Evolutionary conservation across 2,113 vertebrate genomes (phyloP).

Genomic region (Murina feae): DNA sequence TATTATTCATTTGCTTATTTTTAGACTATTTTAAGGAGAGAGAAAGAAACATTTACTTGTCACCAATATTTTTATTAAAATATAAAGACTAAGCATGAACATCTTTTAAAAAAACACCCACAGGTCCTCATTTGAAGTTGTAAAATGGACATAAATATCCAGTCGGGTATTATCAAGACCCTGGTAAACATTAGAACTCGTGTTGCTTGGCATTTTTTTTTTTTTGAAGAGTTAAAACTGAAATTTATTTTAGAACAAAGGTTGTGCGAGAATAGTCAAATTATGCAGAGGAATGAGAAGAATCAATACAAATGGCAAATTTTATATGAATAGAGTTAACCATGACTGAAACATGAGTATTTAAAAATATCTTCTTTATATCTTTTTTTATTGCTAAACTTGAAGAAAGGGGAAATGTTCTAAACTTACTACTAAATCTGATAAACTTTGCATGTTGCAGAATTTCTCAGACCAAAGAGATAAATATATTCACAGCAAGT

Average conservation of each 20-base stretch:
- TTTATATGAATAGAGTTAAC: background rate
- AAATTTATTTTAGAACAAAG: conserved; percentile 5
- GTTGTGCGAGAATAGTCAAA: background rate
- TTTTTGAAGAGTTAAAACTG: background rate
- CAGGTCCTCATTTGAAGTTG: background rate
- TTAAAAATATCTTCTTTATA: background rate
- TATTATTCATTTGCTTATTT: conserved; percentile 50
- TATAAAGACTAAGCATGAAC: conserved; percentile 41
- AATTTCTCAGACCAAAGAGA: background rate
- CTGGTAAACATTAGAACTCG: background rate
- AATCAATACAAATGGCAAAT: background rate
- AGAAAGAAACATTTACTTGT: conserved; percentile 21
- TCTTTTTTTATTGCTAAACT: background rate
- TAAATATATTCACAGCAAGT: background rate
- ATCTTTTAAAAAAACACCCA: conserved; percentile 52
- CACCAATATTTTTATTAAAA: conserved; percentile 41
- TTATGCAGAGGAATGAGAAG: background rate
- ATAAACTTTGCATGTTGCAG: background rate
- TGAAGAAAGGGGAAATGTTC: background rate
- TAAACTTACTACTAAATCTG: background rate
- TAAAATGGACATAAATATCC: background rate
- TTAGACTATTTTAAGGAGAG: conserved; percentile 28
- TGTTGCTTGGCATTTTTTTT: background rate
- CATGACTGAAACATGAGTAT: background rate
- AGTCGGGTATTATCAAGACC: conserved; percentile 7